Percentiles rank a stretch among this genome's conserved stretches.
Conservation (phyloP, 1,140 invertebrate genomes). For the Caenorhabditis brenneri region DNA sequence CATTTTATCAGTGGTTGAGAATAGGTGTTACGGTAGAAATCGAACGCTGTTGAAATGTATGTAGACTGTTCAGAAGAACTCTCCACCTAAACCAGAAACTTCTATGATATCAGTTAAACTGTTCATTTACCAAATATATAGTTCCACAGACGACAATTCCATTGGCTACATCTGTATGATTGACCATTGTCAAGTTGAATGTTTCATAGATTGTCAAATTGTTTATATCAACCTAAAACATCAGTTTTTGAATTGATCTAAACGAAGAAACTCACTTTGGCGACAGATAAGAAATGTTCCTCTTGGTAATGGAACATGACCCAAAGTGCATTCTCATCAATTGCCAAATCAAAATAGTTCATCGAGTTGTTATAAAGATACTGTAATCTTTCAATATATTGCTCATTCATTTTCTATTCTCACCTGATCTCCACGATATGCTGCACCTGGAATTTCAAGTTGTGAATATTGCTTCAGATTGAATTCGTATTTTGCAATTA, state of each 20-base stretch:
- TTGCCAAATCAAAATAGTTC: constrained; percentile 72
- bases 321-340: constrained; percentile 73
- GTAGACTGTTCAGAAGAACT: constrained; percentile 61
- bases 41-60: constrained; percentile 70
- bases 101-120: not conserved
- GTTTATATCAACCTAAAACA: constrained; percentile 68
- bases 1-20: constrained; percentile 66
- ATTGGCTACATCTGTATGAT: constrained; percentile 70
- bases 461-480: constrained; percentile 60
- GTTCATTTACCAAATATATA: constrained; percentile 69
- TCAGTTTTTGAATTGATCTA: not conserved
- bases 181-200: constrained; percentile 71
- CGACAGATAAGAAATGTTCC: constrained; percentile 59
- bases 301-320: constrained; percentile 70
- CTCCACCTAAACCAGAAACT: constrained; percentile 58
- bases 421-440: constrained; percentile 65
- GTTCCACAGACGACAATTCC: constrained; percentile 72
- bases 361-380: constrained; percentile 70
- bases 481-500: constrained; percentile 70
- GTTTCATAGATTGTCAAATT: constrained; percentile 71
- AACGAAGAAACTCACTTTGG: constrained; percentile 53
- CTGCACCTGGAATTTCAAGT: constrained; percentile 59
- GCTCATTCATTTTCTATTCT: constrained; percentile 54
- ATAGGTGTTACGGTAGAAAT: constrained; percentile 71
- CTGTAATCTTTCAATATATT: constrained; percentile 56